Evolutionary conservation across 2,888 invertebrate species (phyloP).

Genomic region (Epinotia bilunana): DNA sequence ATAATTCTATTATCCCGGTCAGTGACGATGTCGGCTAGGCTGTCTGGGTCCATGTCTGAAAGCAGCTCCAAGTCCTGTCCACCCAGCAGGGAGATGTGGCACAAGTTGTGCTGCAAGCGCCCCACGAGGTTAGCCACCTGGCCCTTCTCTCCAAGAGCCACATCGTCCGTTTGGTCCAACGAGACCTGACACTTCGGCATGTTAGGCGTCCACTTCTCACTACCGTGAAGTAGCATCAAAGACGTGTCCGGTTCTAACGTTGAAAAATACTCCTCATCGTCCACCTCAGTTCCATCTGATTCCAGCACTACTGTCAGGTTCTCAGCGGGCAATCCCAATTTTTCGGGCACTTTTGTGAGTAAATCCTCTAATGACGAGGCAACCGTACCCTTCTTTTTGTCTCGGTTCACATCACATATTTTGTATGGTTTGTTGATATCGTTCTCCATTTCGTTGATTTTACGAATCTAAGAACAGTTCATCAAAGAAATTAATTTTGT

Average conservation of each 20-base stretch:
- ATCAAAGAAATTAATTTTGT: conserved; percentile 24
- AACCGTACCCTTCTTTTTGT: conserved; percentile 92
- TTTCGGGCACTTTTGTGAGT: conserved; percentile 89
- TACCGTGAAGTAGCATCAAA: conserved; percentile 91
- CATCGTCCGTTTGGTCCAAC: conserved; percentile 85
- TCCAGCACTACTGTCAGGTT: conserved; percentile 93
- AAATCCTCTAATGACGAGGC: conserved; percentile 92
- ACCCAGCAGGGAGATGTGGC: conserved; percentile 92
- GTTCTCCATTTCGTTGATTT: conserved; percentile 73
- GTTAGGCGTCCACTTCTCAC: conserved; percentile 90
- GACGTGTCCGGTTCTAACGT: conserved; percentile 95
- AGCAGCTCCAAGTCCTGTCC: conserved; percentile 93
- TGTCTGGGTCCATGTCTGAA: conserved; percentile 96
- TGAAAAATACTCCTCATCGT: conserved; percentile 97
- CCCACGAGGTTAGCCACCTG: conserved; percentile 91
- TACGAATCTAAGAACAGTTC: conserved; percentile 37
- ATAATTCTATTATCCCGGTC: conserved; percentile 90
- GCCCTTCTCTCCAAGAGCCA: conserved; percentile 78
- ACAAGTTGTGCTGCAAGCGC: conserved; percentile 91
- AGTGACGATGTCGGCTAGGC: conserved; percentile 91
- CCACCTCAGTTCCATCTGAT: conserved; percentile 97
- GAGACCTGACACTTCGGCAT: conserved; percentile 86
- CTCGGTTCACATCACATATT: conserved; percentile 91
- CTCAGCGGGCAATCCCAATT: conserved; percentile 86
- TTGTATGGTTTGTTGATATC: conserved; percentile 88